These are phyloP conservation scores for Apodemus speciosus DNA, from an alignment of 2,113 vertebrate genomes.

Conservation along the genomic window DNA sequence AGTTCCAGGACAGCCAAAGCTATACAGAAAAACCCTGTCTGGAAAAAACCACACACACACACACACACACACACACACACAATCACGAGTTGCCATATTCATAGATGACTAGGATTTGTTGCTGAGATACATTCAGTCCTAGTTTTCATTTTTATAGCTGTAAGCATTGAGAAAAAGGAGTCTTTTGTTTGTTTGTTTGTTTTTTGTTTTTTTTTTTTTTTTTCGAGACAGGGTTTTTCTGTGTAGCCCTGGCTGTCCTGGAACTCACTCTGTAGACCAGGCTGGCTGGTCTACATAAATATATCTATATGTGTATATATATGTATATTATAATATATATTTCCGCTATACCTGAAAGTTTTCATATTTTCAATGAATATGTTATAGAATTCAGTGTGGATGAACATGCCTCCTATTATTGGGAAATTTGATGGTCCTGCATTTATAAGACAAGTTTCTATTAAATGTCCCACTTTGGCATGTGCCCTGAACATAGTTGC, in stretches of 20 bases:
- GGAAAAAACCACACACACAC: too few species aligned
- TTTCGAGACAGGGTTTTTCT: too few species aligned
- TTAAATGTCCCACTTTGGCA: neutral
- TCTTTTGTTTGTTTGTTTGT: too few species aligned
- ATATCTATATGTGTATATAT: too few species aligned
- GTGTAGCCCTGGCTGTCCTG: too few species aligned
- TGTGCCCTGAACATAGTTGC: neutral
- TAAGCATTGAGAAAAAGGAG: neutral
- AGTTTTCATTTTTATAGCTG: slow-evolving; percentile 38
- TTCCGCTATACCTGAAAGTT: neutral
- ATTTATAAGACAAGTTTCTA: neutral
- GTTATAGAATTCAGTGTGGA: neutral
- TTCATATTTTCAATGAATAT: slow-evolving; percentile 33
- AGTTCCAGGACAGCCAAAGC: too few species aligned
- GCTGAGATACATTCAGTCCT: slow-evolving; percentile 27
- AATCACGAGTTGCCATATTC: neutral
- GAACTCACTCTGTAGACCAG: too few species aligned
- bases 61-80: too few species aligned
- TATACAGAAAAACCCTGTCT: too few species aligned
- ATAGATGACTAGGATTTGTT: slow-evolving; percentile 15
- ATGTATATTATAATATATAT: too few species aligned
- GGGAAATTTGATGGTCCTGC: neutral
- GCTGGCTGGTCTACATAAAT: too few species aligned
- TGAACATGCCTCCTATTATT: neutral
- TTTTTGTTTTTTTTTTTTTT: too few species aligned